phyloP scores from a whole-genome alignment of 2,797 vertebrate genomes.

The Syncerus caffer region DNA sequence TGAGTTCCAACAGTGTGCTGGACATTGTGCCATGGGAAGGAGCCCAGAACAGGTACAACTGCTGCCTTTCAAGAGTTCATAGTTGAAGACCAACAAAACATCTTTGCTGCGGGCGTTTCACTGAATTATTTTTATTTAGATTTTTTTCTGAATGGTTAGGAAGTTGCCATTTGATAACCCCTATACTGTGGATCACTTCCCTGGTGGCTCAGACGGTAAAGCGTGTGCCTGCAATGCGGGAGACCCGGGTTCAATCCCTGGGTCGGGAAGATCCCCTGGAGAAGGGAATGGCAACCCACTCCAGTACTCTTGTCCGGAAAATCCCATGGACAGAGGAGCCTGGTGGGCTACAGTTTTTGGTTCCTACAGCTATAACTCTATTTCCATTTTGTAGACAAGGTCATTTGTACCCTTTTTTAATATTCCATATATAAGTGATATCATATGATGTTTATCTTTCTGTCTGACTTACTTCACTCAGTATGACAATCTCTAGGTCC shows the following conservation, averaged over 20 bases:
- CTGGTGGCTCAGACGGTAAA: neutral
- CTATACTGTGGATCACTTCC: neutral
- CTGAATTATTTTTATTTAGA: conserved; percentile 53
- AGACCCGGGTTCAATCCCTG: neutral
- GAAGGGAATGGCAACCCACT: neutral
- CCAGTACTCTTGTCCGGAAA: neutral
- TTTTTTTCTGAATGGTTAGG: conserved; percentile 42
- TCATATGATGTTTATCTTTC: neutral
- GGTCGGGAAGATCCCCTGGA: neutral
- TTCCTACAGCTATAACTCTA: neutral
- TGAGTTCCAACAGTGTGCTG: conserved; percentile 64
- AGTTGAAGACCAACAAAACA: conserved; percentile 60
- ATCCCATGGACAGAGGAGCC: neutral
- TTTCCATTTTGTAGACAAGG: neutral
- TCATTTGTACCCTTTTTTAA: neutral
- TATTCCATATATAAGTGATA: neutral
- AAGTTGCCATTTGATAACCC: conserved; percentile 64
- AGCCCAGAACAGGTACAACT: conserved; percentile 57
- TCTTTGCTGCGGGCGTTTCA: conserved; percentile 28
- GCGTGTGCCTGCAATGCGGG: neutral
- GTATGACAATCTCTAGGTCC: neutral
- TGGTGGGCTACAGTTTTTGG: neutral
- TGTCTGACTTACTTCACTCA: neutral
- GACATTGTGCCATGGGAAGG: conserved; percentile 63
- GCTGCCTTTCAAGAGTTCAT: conserved; percentile 53